Percentiles rank a stretch among this genome's conserved stretches.
Evolutionary conservation across 1,140 invertebrate species (phyloP).

Genomic region (Scaptomyza graminum): DNA sequence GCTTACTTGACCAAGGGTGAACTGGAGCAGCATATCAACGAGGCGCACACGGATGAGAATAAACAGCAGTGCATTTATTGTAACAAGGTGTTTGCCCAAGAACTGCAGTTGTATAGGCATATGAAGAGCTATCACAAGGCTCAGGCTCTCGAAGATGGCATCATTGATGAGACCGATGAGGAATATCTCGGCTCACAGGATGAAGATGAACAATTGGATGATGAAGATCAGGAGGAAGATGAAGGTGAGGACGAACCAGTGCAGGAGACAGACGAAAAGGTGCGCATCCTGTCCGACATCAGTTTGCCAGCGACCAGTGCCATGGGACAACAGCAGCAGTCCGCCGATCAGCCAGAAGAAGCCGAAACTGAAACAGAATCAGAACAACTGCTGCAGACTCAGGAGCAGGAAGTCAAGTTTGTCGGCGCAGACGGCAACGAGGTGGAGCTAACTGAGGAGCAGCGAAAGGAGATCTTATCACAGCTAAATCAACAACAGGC

Average conservation of each 20-base stretch:
- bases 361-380: constrained; percentile 53
- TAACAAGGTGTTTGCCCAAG: constrained; percentile 87
- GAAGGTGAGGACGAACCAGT: constrained; percentile 43
- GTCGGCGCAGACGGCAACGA: constrained; percentile 80
- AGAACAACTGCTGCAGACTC: constrained; percentile 32
- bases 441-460: constrained; percentile 77
- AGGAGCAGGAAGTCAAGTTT: constrained; percentile 74
- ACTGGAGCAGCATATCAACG: constrained; percentile 85
- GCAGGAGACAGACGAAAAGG: constrained; percentile 74
- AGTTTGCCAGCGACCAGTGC: constrained; percentile 77
- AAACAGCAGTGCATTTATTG: constrained; percentile 89
- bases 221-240: constrained; percentile 63
- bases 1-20: constrained; percentile 87
- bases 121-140: constrained; percentile 87
- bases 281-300: constrained; percentile 85
- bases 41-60: constrained; percentile 83
- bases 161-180: constrained; percentile 87
- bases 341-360: constrained; percentile 58
- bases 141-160: constrained; percentile 86
- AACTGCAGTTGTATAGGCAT: constrained; percentile 88
- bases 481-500: constrained; percentile 80
- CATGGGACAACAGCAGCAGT: constrained; percentile 46
- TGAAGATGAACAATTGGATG: constrained; percentile 68
- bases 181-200: constrained; percentile 83
- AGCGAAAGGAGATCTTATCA: constrained; percentile 80